These are phyloP conservation scores for Hystrix brachyura DNA, from an alignment of 2,113 vertebrate genomes.

Conservation along the genomic window DNA sequence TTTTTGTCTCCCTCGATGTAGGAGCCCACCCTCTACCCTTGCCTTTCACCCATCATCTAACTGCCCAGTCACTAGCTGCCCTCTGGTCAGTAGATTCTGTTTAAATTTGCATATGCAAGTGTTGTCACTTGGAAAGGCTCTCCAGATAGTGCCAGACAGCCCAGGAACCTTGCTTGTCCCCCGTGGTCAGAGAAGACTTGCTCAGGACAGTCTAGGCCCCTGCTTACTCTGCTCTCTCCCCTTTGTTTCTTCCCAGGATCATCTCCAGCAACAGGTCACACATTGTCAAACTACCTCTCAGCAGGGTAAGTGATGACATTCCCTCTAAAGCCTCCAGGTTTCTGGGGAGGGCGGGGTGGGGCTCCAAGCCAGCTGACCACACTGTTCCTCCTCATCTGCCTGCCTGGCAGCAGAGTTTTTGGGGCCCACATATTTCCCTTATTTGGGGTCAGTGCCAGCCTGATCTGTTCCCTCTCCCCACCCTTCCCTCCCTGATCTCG, in stretches of 20 bases:
- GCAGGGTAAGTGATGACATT: slow-evolving; percentile 93
- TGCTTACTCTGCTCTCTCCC: background rate
- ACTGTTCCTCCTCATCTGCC: background rate
- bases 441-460: background rate
- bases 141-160: background rate
- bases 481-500: slow-evolving; percentile 82
- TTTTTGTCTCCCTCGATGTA: slow-evolving; percentile 17
- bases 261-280: slow-evolving; percentile 99
- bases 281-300: slow-evolving; percentile 99
- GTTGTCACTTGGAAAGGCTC: background rate
- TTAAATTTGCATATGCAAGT: slow-evolving; percentile 33
- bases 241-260: slow-evolving; percentile 91
- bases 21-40: background rate
- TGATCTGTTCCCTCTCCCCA: slow-evolving; percentile 7
- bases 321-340: background rate
- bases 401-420: background rate
- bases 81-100: slow-evolving; percentile 16
- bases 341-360: background rate
- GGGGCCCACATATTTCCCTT: slow-evolving; percentile 23
- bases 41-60: background rate
- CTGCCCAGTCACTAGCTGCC: background rate
- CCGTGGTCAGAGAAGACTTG: background rate
- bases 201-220: background rate
- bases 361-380: background rate
- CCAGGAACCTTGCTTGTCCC: background rate